Conservation (phyloP, 2,113 vertebrate species). For the Atractosteus spatula region DNA sequence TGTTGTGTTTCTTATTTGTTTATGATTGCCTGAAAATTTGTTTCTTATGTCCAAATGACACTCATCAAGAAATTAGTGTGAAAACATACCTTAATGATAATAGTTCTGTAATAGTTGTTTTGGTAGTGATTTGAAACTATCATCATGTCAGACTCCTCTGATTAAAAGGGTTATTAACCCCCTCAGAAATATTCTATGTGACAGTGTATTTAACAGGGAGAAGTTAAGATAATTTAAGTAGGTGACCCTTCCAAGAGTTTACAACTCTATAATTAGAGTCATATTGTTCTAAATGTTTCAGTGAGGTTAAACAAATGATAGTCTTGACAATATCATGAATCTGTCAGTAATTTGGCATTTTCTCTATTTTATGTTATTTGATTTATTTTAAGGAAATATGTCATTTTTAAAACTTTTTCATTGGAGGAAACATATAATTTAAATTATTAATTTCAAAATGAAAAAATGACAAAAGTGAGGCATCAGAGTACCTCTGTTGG, state of each 20-base stretch:
- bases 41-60: conserved; percentile 10
- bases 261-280: too few relatives aligned
- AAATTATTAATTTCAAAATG: too few relatives aligned
- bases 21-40: not conserved
- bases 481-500: too few relatives aligned
- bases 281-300: too few relatives aligned
- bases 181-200: conserved; percentile 30
- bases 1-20: not conserved
- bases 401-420: too few relatives aligned
- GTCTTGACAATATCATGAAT: too few relatives aligned
- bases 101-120: conserved; percentile 41
- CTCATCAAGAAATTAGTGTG: conserved; percentile 1
- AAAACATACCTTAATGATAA: conserved; percentile 26
- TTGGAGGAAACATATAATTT: too few relatives aligned
- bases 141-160: conserved; percentile 36
- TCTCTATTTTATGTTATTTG: too few relatives aligned
- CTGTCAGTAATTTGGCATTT: too few relatives aligned
- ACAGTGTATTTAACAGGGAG: conserved; percentile 16
- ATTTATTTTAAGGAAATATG: too few relatives aligned
- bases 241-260: not conserved
- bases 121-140: conserved; percentile 39
- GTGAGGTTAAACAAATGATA: too few relatives aligned
- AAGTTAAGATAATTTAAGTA: conserved; percentile 6
- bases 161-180: conserved; percentile 40
- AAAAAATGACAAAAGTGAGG: too few relatives aligned